Percentiles rank a stretch among this genome's conserved stretches.
Evolutionary conservation across 1,140 invertebrate species (phyloP).

Genomic region (Homalodisca vitripennis): DNA sequence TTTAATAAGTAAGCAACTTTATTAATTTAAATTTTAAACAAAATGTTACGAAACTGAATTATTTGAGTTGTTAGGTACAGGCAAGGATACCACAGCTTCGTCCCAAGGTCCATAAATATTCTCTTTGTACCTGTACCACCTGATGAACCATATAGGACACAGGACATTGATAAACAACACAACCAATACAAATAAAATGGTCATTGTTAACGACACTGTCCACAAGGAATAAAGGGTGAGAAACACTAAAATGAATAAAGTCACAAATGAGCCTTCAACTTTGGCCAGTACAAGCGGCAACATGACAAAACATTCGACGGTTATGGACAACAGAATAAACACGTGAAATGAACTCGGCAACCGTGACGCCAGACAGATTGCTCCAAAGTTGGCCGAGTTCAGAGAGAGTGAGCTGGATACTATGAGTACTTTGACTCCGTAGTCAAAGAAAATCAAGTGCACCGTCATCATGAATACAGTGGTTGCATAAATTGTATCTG

Average conservation of each 20-base stretch:
- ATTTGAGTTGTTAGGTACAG: too few relatives aligned
- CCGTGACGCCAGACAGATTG: conserved; percentile 91
- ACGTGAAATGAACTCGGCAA: conserved; percentile 79
- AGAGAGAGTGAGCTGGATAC: conserved; percentile 81
- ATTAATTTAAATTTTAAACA: too few relatives aligned
- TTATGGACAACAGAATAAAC: conserved; percentile 82
- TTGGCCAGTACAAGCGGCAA: conserved; percentile 76
- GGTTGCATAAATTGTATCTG: conserved; percentile 94
- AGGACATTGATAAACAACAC: conserved; percentile 66
- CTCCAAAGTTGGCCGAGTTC: conserved; percentile 90
- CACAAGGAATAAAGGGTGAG: conserved; percentile 56
- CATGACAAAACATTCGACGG: conserved; percentile 85
- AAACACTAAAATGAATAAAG: conserved; percentile 46
- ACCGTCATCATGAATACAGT: conserved; percentile 82
- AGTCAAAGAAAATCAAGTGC: conserved; percentile 91
- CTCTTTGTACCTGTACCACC: conserved; percentile 82
- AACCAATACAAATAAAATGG: conserved; percentile 59
- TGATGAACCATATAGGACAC: conserved; percentile 79
- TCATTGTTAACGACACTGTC: conserved; percentile 56
- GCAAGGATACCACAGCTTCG: conserved; percentile 65
- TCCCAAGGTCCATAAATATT: conserved; percentile 97
- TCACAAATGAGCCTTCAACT: conserved; percentile 49
- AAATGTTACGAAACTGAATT: too few relatives aligned
- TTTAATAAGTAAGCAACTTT: too few relatives aligned
- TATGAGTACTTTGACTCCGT: conserved; percentile 77